Evolutionary conservation across 2,113 vertebrate species (phyloP), one percentile per base, ranked within the genome.

Genomic region (Spea multiplicata): DNA sequence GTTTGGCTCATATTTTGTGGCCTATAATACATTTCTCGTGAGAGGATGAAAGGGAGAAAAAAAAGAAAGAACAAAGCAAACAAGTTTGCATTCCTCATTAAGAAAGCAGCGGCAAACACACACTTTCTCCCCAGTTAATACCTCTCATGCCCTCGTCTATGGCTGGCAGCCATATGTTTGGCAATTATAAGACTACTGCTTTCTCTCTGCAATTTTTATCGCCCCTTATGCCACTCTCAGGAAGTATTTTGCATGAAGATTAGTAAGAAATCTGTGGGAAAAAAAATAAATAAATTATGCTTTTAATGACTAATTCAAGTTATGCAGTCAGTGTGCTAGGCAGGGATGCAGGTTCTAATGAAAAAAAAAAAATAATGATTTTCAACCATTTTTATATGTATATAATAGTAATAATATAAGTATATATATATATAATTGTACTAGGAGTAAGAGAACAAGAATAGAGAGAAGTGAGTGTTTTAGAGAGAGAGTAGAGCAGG

Each of bases 291-390:
- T 77, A 81, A 85, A 84, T 82, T 75, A 84, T 72, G 8, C 84
- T 86, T 85, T 87, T 82, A 87, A 85, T 88, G 84, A 82, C 80
- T 85, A 83, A 87, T 86, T 49, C 55, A 59, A 84, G 59, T 69
- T 76, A 76, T 76, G 50, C 71, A 77, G 86, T 89, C 80, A 83
- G 86, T 85, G 87, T 88, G 85, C 82, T 48, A 55, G 68, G 14
- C 66, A 71, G 52, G 8, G 61, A 46, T 52, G 17, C 12, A 46
- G 48, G 45, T 78, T 48, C 48, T 62, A 52, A n/a, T n/a, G 17
- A 62, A 49, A 9, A 9, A 7, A 6, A 30, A 30, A 30, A 30
- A 30, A 30, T 30, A 30, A n/a, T 30, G 30, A 30, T 30, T 30
- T 30, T 30, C 2, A 2, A 30, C n/a, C n/a, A 30, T 30, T 30